phyloP scores from a whole-genome alignment of 2,797 vertebrate species.

The Gadopsis marmoratus region DNA sequence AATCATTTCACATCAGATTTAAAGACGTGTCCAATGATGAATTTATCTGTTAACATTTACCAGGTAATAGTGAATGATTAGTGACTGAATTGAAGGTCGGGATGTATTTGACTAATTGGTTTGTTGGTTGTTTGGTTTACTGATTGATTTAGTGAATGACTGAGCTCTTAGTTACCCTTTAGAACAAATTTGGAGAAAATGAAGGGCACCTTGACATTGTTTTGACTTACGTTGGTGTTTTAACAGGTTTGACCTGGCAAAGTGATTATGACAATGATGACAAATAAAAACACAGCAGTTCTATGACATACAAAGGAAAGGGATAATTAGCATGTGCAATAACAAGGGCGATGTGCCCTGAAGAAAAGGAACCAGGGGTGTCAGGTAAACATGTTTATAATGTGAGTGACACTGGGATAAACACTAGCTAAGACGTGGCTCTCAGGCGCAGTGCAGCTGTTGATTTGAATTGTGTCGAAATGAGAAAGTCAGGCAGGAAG shows the following conservation, averaged over 20 bases:
- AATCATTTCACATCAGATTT: not conserved
- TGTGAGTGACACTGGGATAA: not conserved
- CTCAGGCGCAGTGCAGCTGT: not conserved
- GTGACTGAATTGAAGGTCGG: not conserved
- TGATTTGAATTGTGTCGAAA: not conserved
- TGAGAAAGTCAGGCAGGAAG: not conserved
- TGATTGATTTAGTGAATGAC: not conserved
- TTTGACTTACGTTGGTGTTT: not conserved
- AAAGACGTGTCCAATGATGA: too few species aligned
- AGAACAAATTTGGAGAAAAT: not conserved
- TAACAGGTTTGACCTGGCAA: not conserved
- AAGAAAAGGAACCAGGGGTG: slow-evolving; percentile 5
- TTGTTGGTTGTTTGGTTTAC: not conserved
- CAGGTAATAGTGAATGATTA: not conserved
- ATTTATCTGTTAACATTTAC: slow-evolving; percentile 1
- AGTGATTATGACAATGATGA: not conserved
- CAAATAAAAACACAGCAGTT: not conserved
- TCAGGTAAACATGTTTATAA: not conserved
- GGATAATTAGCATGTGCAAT: not conserved
- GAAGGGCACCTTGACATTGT: not conserved
- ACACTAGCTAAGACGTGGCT: not conserved
- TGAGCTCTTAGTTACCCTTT: not conserved
- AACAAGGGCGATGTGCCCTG: slow-evolving; percentile 1
- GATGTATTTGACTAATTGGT: not conserved
- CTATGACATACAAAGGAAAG: not conserved